A percentile compares a stretch with the other conserved stretches of the same genome.
Evolutionary conservation across 2,888 invertebrate species (phyloP).

Genomic region (Adelphocoris suturalis): DNA sequence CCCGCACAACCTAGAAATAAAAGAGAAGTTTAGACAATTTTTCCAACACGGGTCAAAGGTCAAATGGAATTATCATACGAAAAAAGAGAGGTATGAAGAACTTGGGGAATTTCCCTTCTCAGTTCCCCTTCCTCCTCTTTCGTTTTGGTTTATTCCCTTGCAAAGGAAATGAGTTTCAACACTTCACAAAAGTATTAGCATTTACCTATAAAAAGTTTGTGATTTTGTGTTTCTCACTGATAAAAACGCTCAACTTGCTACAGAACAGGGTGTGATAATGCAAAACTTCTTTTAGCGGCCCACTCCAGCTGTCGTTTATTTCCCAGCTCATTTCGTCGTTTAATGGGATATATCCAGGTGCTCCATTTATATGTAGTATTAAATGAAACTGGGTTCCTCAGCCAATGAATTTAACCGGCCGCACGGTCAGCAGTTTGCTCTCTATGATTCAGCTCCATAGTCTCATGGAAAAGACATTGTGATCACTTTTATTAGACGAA

Average conservation of each 20-base stretch:
- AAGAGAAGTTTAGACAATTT: slow-evolving; percentile 39
- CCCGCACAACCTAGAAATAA: slow-evolving; percentile 52
- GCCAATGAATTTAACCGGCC: too few relatives aligned
- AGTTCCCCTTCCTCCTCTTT: background rate
- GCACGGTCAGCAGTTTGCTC: too few relatives aligned
- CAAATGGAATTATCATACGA: slow-evolving; percentile 43
- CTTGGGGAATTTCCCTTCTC: background rate
- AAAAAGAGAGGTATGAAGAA: background rate
- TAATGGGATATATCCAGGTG: too few relatives aligned
- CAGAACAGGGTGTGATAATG: background rate
- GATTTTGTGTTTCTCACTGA: background rate
- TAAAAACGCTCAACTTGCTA: background rate
- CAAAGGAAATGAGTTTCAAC: slow-evolving; percentile 6
- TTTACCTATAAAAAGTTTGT: background rate
- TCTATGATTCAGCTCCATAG: too few relatives aligned
- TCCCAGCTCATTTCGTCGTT: too few relatives aligned
- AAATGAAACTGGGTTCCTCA: too few relatives aligned
- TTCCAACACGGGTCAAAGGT: slow-evolving; percentile 40
- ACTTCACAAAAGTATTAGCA: slow-evolving; percentile 9
- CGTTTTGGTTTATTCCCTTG: background rate
- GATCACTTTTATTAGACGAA: too few relatives aligned
- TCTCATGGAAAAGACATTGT: too few relatives aligned
- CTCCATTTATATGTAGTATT: too few relatives aligned
- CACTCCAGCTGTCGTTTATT: too few relatives aligned
- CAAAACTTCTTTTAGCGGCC: background rate